Percentiles rank a stretch among this genome's conserved stretches.
These are phyloP conservation scores for Sebastes miniatus DNA, from an alignment of 2,797 vertebrate genomes.

Conservation along the genomic window DNA sequence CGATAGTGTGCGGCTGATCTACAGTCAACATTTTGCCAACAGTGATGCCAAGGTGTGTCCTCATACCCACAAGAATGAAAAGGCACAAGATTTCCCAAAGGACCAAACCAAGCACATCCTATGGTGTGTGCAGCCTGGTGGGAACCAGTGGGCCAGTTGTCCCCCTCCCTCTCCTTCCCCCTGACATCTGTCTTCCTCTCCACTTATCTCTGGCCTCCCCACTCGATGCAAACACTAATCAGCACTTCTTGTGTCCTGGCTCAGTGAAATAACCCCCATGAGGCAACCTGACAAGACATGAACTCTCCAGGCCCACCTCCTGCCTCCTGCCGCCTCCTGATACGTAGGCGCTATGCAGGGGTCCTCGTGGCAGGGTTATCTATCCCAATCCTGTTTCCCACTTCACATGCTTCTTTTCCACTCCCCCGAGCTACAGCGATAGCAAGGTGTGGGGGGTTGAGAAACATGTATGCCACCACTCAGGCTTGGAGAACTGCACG, in stretches of 20 bases:
- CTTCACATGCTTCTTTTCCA: slow-evolving; percentile 82
- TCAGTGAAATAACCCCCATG: slow-evolving; percentile 63
- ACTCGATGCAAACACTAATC: slow-evolving; percentile 76
- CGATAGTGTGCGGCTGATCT: slow-evolving; percentile 15
- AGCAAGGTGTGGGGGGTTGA: slow-evolving; percentile 88
- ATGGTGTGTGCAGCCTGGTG: slow-evolving; percentile 43
- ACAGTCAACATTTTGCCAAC: background rate
- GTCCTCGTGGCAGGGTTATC: slow-evolving; percentile 73
- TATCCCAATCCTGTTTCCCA: slow-evolving; percentile 68
- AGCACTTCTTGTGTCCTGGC: slow-evolving; percentile 72
- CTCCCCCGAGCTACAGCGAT: slow-evolving; percentile 77
- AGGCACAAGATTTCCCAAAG: slow-evolving; percentile 28
- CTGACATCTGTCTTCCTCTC: slow-evolving; percentile 78
- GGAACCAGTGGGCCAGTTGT: slow-evolving; percentile 63
- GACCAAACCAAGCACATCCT: slow-evolving; percentile 25
- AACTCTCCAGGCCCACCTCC: slow-evolving; percentile 64
- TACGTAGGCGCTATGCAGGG: slow-evolving; percentile 58
- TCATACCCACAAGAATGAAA: slow-evolving; percentile 22
- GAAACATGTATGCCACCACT: slow-evolving; percentile 84
- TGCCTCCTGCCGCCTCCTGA: slow-evolving; percentile 61
- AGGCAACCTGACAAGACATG: slow-evolving; percentile 73
- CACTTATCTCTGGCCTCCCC: slow-evolving; percentile 72
- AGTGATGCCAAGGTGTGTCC: slow-evolving; percentile 18
- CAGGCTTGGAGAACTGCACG: slow-evolving; percentile 57
- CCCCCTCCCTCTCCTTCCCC: slow-evolving; percentile 70